Base-by-base conservation (phyloP, 2,888 invertebrate species). In the Nephrotoma guestfalica region DNA sequence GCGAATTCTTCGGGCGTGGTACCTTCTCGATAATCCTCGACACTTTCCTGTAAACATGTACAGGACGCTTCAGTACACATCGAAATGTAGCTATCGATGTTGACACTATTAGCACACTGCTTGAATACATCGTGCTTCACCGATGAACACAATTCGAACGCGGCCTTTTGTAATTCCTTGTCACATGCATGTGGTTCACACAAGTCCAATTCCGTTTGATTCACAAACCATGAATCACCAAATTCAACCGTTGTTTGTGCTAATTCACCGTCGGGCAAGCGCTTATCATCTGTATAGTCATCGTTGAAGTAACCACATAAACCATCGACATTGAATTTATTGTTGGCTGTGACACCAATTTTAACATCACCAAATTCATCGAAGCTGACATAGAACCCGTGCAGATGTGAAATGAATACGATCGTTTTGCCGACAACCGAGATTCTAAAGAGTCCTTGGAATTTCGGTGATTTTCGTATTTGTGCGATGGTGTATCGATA, bases 251-350 rank as follows among this genome's bases (percentile, higher is more conserved):
- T 94, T 85, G 93, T 94, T 86, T 92, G 90, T 0, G 95, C 94
- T 1, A 92, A 89, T 0, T 89, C 90, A 0, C 96, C 96, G 90
- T 94, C 93, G 0, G 96, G 96, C 88, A 93, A 92, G 2, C 94
- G 93, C 86, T 95, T 94, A 90, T 97, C 97, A 90, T 96, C 96
- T 83, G 89, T 89, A 0, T 92, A 89, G 42, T 93, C 91, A 0
- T 94, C 94, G 90, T 96, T 96, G 90, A 94, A 96, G 87, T 93
- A 94, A 1, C 97, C 97, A 90, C 97, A 97, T 9, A 97, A 91
- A 0, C 97, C 97, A 89, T 96, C 96, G 0, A 97, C 94, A 83
- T 93, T 92, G 7, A 93, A 93, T 87, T 92, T 90, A 88, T 94
- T 92, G 88, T 93, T 93, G 86, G 94, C 93, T 0, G 93, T 92